Conservation (phyloP, 2,797 vertebrate species). For the Fringilla coelebs region DNA sequence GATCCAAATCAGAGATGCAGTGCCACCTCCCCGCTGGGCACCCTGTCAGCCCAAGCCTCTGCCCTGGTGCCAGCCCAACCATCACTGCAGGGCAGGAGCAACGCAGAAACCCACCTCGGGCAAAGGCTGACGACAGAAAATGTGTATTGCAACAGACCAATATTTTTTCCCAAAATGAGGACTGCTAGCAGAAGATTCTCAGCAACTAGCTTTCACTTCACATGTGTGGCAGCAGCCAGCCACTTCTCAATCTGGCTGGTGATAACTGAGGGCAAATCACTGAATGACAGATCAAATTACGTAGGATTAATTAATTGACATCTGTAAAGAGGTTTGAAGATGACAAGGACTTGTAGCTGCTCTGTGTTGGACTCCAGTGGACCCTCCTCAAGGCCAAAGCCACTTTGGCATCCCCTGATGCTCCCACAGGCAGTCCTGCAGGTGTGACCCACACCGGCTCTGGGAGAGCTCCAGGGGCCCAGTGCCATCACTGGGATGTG, state of each 20-base stretch:
- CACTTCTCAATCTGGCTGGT: fast-evolving
- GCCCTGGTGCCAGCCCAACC: background rate
- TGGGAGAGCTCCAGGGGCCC: background rate
- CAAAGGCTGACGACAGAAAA: background rate
- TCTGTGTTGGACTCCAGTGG: background rate
- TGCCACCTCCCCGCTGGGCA: fast-evolving
- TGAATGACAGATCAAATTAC: background rate
- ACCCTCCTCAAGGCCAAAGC: background rate
- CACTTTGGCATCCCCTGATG: fast-evolving
- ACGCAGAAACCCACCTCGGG: background rate
- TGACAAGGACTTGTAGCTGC: background rate
- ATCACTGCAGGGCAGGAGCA: background rate
- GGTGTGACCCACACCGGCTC: fast-evolving
- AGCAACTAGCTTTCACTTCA: background rate
- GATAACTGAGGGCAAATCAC: background rate
- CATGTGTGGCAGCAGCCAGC: fast-evolving
- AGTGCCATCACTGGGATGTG: fast-evolving
- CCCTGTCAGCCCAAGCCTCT: fast-evolving
- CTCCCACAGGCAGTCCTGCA: fast-evolving
- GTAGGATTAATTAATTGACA: background rate
- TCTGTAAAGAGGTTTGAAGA: background rate
- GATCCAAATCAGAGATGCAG: fast-evolving
- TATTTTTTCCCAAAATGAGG: background rate
- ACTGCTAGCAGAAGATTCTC: background rate
- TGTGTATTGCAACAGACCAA: fast-evolving